A percentile compares a stretch with the other conserved stretches of the same genome.
Conservation (phyloP, 2,797 vertebrate species). For the Lagorchestes hirsutus region DNA sequence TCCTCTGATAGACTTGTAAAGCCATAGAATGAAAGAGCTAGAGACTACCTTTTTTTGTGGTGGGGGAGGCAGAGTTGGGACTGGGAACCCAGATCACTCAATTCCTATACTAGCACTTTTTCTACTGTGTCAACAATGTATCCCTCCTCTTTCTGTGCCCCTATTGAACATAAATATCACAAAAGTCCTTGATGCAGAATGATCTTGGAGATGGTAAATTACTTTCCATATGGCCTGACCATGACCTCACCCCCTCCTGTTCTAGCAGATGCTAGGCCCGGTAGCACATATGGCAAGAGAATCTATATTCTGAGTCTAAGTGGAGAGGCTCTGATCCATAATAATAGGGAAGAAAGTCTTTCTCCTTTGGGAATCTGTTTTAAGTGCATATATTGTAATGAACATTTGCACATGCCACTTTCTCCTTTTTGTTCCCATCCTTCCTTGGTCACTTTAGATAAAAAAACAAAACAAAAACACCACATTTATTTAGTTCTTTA, state of each 20-base stretch:
- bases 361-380: fast-evolving
- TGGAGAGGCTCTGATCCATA: slow-evolving; percentile 46
- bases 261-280: slow-evolving; percentile 75
- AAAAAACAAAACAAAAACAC: not conserved
- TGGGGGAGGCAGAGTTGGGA: not conserved
- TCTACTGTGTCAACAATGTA: not conserved
- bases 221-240: slow-evolving; percentile 32
- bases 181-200: fast-evolving
- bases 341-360: not conserved
- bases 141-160: not conserved
- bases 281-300: slow-evolving; percentile 60
- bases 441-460: not conserved
- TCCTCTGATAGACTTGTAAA: not conserved
- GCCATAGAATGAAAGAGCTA: not conserved
- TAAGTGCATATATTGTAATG: not conserved
- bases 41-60: not conserved
- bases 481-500: not conserved
- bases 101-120: not conserved
- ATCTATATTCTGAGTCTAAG: slow-evolving; percentile 65
- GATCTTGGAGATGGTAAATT: not conserved
- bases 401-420: not conserved
- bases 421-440: not conserved
- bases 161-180: fast-evolving
- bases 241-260: slow-evolving; percentile 71
- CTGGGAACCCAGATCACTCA: not conserved